phyloP scores from a whole-genome alignment of 2,113 vertebrate genomes.

The Poecilia latipinna region DNA sequence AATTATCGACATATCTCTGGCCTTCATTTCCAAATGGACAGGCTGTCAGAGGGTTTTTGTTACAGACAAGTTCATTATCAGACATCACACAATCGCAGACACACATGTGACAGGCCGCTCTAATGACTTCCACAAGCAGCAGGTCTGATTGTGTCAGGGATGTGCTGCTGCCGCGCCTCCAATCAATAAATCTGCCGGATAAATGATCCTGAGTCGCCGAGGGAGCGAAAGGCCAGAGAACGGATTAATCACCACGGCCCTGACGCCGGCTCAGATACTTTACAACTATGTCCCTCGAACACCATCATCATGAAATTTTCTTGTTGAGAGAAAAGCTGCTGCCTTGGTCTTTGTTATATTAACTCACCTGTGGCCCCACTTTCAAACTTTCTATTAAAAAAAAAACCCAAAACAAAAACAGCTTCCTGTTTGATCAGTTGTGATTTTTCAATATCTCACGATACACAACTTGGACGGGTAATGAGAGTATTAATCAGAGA shows the following conservation, averaged over 20 bases:
- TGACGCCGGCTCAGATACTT: slow-evolving; percentile 39
- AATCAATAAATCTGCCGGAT: slow-evolving; percentile 72
- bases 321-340: not conserved
- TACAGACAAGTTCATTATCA: slow-evolving; percentile 18
- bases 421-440: not conserved
- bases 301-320: slow-evolving; percentile 29
- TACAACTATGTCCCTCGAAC: slow-evolving; percentile 30
- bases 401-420: not conserved
- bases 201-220: slow-evolving; percentile 57
- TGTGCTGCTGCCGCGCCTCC: slow-evolving; percentile 37
- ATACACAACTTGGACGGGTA: too few relatives aligned
- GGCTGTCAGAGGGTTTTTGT: not conserved
- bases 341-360: not conserved
- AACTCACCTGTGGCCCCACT: not conserved
- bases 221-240: slow-evolving; percentile 70
- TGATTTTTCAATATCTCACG: not conserved
- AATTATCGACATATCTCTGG: slow-evolving; percentile 1
- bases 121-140: slow-evolving; percentile 59
- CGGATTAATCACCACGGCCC: slow-evolving; percentile 65
- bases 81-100: slow-evolving; percentile 17
- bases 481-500: too few relatives aligned
- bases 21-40: not conserved
- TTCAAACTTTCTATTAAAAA: not conserved
- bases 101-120: slow-evolving; percentile 17
- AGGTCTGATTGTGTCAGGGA: slow-evolving; percentile 49